Conservation (phyloP, 2,888 invertebrate genomes). For the Odontocolon sp. region DNA sequence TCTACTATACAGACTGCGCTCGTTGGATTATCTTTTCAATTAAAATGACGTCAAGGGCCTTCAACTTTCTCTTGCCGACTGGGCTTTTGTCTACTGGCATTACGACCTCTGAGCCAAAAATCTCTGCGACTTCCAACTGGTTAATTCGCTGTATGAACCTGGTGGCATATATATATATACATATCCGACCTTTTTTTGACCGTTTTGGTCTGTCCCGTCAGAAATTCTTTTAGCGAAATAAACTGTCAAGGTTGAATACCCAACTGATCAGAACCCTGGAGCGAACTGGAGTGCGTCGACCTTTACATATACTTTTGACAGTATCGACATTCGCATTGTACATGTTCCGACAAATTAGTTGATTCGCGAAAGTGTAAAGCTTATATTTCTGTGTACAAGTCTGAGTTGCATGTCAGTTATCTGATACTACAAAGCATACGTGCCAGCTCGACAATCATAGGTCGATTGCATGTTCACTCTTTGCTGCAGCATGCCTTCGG, state of each 20-base stretch:
- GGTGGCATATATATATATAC: not conserved
- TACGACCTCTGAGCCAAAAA: slow-evolving; percentile 7
- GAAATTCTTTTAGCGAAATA: too few relatives aligned
- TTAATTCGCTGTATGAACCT: not conserved
- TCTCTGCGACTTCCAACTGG: slow-evolving; percentile 29
- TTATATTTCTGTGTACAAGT: not conserved
- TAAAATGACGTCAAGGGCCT: slow-evolving; percentile 60
- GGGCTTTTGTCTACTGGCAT: slow-evolving; percentile 26
- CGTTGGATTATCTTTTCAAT: slow-evolving; percentile 63
- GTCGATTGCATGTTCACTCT: slow-evolving; percentile 33
- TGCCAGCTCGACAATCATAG: not conserved
- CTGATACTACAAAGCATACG: slow-evolving; percentile 21
- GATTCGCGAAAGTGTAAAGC: slow-evolving; percentile 5
- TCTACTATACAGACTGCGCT: slow-evolving; percentile 1
- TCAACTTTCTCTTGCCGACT: slow-evolving; percentile 36
- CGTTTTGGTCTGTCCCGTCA: not conserved
- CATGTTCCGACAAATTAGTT: slow-evolving; percentile 1
- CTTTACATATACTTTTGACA: not conserved
- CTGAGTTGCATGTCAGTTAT: slow-evolving; percentile 42
- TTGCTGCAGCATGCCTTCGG: not conserved
- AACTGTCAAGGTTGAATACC: not conserved
- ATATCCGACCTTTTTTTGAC: not conserved
- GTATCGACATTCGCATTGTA: slow-evolving; percentile 17
- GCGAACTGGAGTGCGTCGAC: not conserved
- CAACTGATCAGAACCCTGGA: not conserved